Evolutionary conservation across 2,113 vertebrate genomes (phyloP).

Genomic region (Chloropsis cyanopogon): DNA sequence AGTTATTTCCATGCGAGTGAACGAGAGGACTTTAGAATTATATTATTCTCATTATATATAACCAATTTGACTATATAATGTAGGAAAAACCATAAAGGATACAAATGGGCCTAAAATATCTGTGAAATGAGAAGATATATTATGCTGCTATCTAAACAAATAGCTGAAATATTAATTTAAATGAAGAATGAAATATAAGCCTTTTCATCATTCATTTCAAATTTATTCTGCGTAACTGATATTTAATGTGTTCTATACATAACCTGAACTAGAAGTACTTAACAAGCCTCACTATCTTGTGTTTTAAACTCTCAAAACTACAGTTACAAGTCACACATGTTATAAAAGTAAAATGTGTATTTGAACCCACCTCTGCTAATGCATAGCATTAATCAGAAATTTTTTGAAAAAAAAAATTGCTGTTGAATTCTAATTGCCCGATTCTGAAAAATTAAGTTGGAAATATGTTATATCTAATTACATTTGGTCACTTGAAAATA

Average conservation of each 20-base stretch:
- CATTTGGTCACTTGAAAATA: not conserved
- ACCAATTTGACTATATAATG: not conserved
- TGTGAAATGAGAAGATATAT: not conserved
- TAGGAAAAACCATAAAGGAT: not conserved
- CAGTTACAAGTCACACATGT: rapidly evolving
- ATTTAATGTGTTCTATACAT: not conserved
- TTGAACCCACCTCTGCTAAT: not conserved
- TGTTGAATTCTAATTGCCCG: not conserved
- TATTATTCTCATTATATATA: not conserved
- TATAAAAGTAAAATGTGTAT: not conserved
- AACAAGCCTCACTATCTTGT: not conserved
- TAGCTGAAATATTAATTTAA: not conserved
- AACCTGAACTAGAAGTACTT: not conserved
- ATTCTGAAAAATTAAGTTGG: not conserved
- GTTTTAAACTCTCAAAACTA: not conserved
- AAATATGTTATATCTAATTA: not conserved
- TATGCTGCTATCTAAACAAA: not conserved
- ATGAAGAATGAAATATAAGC: not conserved
- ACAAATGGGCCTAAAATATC: not conserved
- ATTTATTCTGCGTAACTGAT: not conserved
- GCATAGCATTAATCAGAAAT: not conserved
- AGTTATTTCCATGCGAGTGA: not conserved
- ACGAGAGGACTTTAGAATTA: not conserved
- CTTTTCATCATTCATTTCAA: not conserved
- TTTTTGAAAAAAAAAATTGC: not conserved